phyloP scores from a whole-genome alignment of 2,888 invertebrate genomes.

The Terebella lapidaria region DNA sequence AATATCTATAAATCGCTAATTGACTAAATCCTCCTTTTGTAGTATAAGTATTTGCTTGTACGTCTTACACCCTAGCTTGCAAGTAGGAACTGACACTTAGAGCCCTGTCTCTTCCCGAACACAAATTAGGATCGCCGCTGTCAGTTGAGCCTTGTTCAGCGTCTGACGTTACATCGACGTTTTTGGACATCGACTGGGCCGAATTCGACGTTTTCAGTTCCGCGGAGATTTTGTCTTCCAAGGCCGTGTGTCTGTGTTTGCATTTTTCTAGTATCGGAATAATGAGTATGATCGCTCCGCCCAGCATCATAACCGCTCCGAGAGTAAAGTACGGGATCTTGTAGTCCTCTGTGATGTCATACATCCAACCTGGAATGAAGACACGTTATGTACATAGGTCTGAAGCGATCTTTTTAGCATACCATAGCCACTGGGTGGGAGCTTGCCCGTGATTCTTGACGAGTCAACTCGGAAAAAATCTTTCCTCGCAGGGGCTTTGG shows the following conservation, averaged over 20 bases:
- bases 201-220: not conserved
- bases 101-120: not conserved
- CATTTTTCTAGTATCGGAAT: slow-evolving; percentile 5
- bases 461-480: too few species aligned
- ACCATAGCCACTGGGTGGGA: too few species aligned
- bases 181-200: not conserved
- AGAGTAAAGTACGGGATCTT: slow-evolving; percentile 20
- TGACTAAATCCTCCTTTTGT: too few species aligned
- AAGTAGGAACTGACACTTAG: not conserved
- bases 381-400: too few species aligned
- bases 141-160: not conserved
- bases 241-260: not conserved
- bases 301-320: slow-evolving; percentile 14
- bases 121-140: not conserved
- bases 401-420: too few species aligned
- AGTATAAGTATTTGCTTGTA: too few species aligned
- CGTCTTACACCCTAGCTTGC: not conserved
- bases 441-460: too few species aligned
- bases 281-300: slow-evolving; percentile 13
- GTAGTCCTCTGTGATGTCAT: slow-evolving; percentile 21
- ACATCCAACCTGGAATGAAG: slow-evolving; percentile 24
- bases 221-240: not conserved
- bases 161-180: too few species aligned
- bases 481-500: too few species aligned
- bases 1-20: too few species aligned